phyloP scores from a whole-genome alignment of 2,797 vertebrate genomes.

The Periophthalmus magnuspinnatus region DNA sequence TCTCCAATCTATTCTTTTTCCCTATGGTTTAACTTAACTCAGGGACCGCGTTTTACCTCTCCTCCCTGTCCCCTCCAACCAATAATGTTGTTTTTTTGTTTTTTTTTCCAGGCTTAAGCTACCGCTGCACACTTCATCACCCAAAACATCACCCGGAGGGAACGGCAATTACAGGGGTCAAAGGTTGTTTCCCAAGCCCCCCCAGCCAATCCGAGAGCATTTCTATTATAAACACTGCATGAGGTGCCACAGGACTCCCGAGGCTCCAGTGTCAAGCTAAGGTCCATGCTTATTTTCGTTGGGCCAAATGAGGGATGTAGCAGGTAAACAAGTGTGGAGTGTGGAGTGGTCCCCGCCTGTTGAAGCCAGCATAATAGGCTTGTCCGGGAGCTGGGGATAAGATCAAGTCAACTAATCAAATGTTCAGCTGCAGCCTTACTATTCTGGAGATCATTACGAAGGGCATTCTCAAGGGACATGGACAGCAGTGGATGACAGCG shows the following conservation, averaged over 20 bases:
- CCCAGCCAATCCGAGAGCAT: constrained; percentile 43
- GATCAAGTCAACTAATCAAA: constrained; percentile 59
- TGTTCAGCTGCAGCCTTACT: constrained; percentile 39
- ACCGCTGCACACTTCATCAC: constrained; percentile 23
- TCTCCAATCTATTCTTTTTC: background rate
- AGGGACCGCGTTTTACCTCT: background rate
- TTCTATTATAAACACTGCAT: constrained; percentile 56
- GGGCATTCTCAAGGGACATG: constrained; percentile 30
- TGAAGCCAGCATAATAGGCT: constrained; percentile 51
- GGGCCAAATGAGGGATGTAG: constrained; percentile 41
- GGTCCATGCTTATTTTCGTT: constrained; percentile 61
- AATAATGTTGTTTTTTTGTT: background rate
- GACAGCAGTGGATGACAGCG: background rate
- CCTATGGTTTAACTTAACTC: background rate
- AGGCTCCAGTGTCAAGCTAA: constrained; percentile 48
- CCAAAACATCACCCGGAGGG: constrained; percentile 37
- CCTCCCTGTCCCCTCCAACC: background rate
- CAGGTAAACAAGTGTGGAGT: constrained; percentile 60
- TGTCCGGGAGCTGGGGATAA: constrained; percentile 46
- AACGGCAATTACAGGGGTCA: constrained; percentile 66
- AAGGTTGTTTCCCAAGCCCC: constrained; percentile 54
- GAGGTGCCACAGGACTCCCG: constrained; percentile 34
- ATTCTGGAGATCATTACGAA: constrained; percentile 36
- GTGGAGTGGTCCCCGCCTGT: constrained; percentile 24
- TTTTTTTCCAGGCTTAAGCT: constrained; percentile 3